These are phyloP conservation scores for Eueides isabella DNA, from an alignment of 1,140 invertebrate genomes.

Conservation along the genomic window DNA sequence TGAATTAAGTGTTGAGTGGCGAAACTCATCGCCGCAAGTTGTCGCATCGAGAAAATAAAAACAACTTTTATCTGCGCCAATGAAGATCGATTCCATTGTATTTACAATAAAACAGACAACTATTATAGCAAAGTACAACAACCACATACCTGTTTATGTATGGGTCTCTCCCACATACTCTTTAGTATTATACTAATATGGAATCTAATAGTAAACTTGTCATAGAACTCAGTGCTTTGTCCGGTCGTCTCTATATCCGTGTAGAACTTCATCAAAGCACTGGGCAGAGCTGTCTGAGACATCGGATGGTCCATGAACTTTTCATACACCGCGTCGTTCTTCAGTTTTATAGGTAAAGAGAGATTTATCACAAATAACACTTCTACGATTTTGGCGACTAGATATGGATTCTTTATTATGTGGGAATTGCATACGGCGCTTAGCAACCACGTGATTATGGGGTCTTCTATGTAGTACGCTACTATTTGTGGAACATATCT, in stretches of 20 bases:
- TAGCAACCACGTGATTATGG: conserved; percentile 93
- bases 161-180: conserved; percentile 90
- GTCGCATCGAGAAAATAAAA: too few relatives aligned
- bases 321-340: conserved; percentile 71
- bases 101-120: too few relatives aligned
- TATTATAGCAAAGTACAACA: too few relatives aligned
- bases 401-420: conserved; percentile 97
- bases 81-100: too few relatives aligned
- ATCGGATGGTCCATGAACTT: conserved; percentile 91
- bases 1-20: too few relatives aligned
- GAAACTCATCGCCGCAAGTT: too few relatives aligned
- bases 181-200: conserved; percentile 98
- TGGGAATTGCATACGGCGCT: conserved; percentile 94
- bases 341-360: conserved; percentile 87
- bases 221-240: conserved; percentile 98
- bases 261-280: conserved; percentile 98
- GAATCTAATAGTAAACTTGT: conserved; percentile 98
- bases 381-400: conserved; percentile 97
- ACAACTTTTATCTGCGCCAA: too few relatives aligned
- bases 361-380: conserved; percentile 96
- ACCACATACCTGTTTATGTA: conserved; percentile 76
- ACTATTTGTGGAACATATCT: conserved; percentile 91
- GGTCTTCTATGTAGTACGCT: conserved; percentile 90
- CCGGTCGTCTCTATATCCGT: conserved; percentile 99
- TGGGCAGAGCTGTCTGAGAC: conserved; percentile 91